A percentile compares a stretch with the other conserved stretches of the same genome.
phyloP scores from a whole-genome alignment of 2,888 invertebrate species.

The Nomada hirtipes region DNA sequence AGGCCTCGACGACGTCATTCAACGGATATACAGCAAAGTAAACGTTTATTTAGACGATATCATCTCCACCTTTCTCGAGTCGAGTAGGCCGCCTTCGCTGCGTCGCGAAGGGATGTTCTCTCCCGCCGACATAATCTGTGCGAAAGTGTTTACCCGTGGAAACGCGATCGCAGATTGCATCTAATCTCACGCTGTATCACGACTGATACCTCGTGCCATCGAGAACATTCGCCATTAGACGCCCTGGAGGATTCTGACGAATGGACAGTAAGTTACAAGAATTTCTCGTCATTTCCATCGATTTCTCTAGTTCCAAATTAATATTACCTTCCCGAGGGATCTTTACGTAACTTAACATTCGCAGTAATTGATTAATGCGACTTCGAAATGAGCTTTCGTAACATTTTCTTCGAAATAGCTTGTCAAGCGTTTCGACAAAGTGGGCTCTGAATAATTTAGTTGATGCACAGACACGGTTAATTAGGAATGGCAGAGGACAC shows the following conservation, averaged over 20 bases:
- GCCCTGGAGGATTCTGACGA: constrained; percentile 5
- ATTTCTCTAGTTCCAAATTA: too few species aligned
- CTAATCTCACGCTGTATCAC: constrained; percentile 69
- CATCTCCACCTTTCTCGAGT: constrained; percentile 72
- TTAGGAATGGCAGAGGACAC: constrained; percentile 51
- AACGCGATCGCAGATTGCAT: constrained; percentile 77
- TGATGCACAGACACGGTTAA: constrained; percentile 50
- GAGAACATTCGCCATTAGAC: constrained; percentile 8
- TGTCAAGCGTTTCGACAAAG: constrained; percentile 39
- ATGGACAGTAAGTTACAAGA: not conserved
- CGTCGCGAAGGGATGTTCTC: constrained; percentile 41
- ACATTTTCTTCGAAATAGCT: constrained; percentile 23
- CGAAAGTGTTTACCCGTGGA: constrained; percentile 77
- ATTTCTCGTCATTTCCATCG: too few species aligned
- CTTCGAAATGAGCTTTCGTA: constrained; percentile 11
- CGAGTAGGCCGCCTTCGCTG: constrained; percentile 49
- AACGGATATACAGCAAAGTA: constrained; percentile 70
- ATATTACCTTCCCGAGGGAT: not conserved
- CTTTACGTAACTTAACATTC: too few species aligned
- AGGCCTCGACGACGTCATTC: constrained; percentile 60
- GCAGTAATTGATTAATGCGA: constrained; percentile 28
- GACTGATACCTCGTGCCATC: constrained; percentile 19
- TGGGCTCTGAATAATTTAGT: constrained; percentile 46
- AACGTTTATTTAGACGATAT: constrained; percentile 82
- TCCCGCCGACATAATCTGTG: constrained; percentile 71